A percentile compares a stretch with the other conserved stretches of the same genome.
Evolutionary conservation across 2,113 vertebrate species (phyloP).

Genomic region (Tretioscincus oriximinensis): DNA sequence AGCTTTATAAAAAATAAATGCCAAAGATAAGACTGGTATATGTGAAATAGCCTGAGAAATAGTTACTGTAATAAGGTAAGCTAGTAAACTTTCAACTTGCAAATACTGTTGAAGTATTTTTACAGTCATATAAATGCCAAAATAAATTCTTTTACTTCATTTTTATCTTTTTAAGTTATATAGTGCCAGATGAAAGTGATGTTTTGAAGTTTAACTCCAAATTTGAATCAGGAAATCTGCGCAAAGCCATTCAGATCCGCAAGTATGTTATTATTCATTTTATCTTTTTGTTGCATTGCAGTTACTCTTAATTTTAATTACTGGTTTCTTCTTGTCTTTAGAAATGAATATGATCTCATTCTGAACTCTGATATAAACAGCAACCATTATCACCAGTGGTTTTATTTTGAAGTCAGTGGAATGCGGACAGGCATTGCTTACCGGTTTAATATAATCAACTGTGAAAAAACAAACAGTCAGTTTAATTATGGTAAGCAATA

Average conservation of each 20-base stretch:
- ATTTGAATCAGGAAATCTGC: constrained; percentile 97
- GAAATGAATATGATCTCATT: constrained; percentile 96
- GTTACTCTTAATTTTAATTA: constrained; percentile 47
- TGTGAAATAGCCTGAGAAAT: too few relatives aligned
- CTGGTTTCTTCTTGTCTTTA: constrained; percentile 67
- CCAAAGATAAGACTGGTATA: too few relatives aligned
- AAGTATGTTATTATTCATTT: constrained; percentile 81
- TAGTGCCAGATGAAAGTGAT: constrained; percentile 82
- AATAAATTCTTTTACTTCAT: constrained; percentile 21
- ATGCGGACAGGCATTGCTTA: constrained; percentile 87
- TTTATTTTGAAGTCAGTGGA: constrained; percentile 98
- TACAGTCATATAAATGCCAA: too few relatives aligned
- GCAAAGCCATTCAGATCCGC: constrained; percentile 95
- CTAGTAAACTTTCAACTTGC: not conserved
- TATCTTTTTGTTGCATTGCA: constrained; percentile 12
- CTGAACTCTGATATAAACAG: constrained; percentile 98
- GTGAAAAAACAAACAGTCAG: constrained; percentile 98
- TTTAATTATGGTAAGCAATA: constrained; percentile 93
- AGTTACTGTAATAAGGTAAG: too few relatives aligned
- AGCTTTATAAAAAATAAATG: too few relatives aligned
- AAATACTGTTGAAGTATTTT: not conserved
- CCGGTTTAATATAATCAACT: constrained; percentile 98
- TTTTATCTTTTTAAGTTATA: constrained; percentile 70
- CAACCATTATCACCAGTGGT: constrained; percentile 99
- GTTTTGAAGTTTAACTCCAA: constrained; percentile 95